A percentile compares a stretch with the other conserved stretches of the same genome.
Evolutionary conservation across 2,888 invertebrate species (phyloP).

Genomic region (Silvanus unidentatus): DNA sequence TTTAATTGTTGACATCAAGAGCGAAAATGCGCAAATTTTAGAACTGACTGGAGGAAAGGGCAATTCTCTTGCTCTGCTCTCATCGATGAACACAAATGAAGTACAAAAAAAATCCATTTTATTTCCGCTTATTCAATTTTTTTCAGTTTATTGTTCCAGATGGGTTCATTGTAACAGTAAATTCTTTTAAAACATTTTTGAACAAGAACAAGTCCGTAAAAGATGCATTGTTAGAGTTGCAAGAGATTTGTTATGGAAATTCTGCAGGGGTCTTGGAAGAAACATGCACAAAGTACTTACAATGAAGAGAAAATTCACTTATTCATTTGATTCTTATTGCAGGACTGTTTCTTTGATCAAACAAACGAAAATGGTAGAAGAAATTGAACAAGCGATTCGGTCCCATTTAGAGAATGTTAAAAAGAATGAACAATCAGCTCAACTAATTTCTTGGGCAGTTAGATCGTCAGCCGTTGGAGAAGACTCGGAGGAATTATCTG

Average conservation of each 20-base stretch:
- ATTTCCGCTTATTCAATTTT: too few species aligned
- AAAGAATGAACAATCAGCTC: background rate
- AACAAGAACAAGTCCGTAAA: constrained; percentile 46
- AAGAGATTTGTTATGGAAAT: constrained; percentile 50
- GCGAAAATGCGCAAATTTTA: constrained; percentile 50
- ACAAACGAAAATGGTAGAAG: background rate
- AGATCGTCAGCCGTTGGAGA: constrained; percentile 69
- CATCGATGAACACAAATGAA: constrained; percentile 44
- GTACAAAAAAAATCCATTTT: constrained; percentile 44
- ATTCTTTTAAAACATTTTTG: constrained; percentile 57
- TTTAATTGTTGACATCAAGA: constrained; percentile 42
- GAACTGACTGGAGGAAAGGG: constrained; percentile 72
- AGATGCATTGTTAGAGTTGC: constrained; percentile 49
- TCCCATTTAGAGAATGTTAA: background rate
- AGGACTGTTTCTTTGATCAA: background rate
- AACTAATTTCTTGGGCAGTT: constrained; percentile 52
- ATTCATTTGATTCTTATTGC: too few species aligned
- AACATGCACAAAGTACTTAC: constrained; percentile 48
- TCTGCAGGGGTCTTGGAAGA: constrained; percentile 49
- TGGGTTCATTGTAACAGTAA: constrained; percentile 65
- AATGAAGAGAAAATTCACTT: background rate
- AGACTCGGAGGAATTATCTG: constrained; percentile 72
- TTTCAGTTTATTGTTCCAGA: constrained; percentile 56
- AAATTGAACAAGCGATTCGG: background rate
- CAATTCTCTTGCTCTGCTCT: constrained; percentile 64